Base-by-base conservation (phyloP, 2,113 vertebrate species). In the Martes martes region DNA sequence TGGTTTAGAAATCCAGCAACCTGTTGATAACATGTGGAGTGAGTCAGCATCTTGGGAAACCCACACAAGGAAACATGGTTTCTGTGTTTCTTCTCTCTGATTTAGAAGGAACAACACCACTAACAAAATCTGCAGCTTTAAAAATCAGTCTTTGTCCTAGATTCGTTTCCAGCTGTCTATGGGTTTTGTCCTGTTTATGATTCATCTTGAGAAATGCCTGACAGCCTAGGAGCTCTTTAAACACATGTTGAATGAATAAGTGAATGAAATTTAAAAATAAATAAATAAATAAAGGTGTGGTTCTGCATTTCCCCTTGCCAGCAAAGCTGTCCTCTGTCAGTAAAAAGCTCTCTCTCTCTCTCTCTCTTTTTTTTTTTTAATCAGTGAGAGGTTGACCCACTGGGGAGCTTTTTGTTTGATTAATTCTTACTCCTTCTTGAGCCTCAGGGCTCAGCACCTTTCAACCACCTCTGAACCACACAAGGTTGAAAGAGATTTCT, bases 381-480 rank as follows among this genome's bases (percentile, higher is more conserved):
- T 59, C 21, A 87, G 39, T 50, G 76, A 67, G 81, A 79, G 47
- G 16, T 21, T 91, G 28, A 96, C 18, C 8, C 24, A 78, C 11
- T 33, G 5, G 28, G 36, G 28, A 97, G 39, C 9, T 88, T 88
- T 96, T 96, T 81, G 18, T 96, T 80, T 84, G 61, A 96, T 91
- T 95, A 93, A 93, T 89, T 94, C n/a, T 89, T 92, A 36, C 39
- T 83, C 39, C 80, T 61, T 95, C n/a, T 61, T 80, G 15, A 55
- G 8, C 14, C 18, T 61, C 73, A 28, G 4, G 19, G 50, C 50
- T 78, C 45, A 95, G 39, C 39, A 84, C 55, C 19, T 45, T 91
- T 84, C 33, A 88, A 80, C 24, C 24, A 78, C 74, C 36, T 86
- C 33, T 92, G 88, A 93, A 86, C 8, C 47, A 55, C 23, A 63